Conservation (phyloP, 1,140 invertebrate genomes). For the Ips typographus region DNA sequence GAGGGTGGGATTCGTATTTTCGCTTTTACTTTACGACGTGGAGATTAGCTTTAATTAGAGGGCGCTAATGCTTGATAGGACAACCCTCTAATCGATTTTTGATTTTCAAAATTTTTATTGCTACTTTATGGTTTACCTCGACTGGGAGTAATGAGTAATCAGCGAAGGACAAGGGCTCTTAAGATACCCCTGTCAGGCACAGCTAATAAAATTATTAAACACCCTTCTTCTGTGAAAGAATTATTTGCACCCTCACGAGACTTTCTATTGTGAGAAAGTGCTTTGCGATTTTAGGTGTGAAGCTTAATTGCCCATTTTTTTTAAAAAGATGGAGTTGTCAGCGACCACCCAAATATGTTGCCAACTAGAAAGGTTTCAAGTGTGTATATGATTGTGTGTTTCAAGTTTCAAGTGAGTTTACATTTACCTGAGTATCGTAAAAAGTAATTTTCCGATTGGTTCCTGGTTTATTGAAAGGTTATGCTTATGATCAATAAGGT, state of each 20-base stretch:
- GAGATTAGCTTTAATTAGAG: conserved; percentile 30
- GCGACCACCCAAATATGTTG: not conserved
- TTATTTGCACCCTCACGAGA: conserved; percentile 18
- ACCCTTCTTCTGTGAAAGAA: conserved; percentile 13
- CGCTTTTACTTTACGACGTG: conserved; percentile 33
- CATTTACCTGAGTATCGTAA: not conserved
- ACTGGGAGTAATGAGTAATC: not conserved
- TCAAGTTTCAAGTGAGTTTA: too few relatives aligned
- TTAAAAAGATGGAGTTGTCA: not conserved
- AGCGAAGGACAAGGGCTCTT: too few relatives aligned
- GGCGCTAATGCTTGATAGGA: conserved; percentile 11
- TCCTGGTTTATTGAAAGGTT: conserved; percentile 8
- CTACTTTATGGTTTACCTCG: not conserved
- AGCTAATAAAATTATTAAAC: conserved; percentile 21
- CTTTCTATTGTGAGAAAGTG: conserved; percentile 10
- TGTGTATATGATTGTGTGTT: too few relatives aligned
- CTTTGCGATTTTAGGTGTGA: conserved; percentile 22
- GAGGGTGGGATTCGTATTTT: conserved; percentile 30
- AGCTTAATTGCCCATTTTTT: conserved; percentile 11
- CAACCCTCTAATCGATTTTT: not conserved
- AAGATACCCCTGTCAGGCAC: not conserved
- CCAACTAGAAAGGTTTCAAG: too few relatives aligned
- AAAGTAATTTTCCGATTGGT: not conserved
- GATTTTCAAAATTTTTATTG: not conserved
- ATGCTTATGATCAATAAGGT: conserved; percentile 21